These are phyloP conservation scores for Hoplostethus mediterraneus DNA, from an alignment of 2,797 vertebrate genomes.

Conservation along the genomic window DNA sequence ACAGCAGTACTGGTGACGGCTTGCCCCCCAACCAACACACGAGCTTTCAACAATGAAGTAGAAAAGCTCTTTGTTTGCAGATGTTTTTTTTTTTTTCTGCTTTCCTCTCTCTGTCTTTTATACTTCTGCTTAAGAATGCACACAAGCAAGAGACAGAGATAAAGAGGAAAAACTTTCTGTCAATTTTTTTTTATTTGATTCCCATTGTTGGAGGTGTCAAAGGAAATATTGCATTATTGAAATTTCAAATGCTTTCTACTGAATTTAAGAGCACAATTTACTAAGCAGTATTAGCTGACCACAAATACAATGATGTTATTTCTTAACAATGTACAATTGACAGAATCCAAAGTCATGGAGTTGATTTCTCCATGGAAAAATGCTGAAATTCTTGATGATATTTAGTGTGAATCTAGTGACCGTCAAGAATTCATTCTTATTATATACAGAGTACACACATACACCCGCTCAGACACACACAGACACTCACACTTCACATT, in stretches of 20 bases:
- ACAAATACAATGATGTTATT: neutral
- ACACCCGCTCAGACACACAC: neutral
- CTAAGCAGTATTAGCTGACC: conserved; percentile 19
- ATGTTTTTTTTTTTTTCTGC: conserved; percentile 47
- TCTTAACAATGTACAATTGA: neutral
- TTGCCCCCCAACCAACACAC: conserved; percentile 76
- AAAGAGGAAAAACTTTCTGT: conserved; percentile 50
- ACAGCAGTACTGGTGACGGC: conserved; percentile 66
- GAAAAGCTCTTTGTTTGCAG: conserved; percentile 78
- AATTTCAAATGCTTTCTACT: conserved; percentile 40
- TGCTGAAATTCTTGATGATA: conserved; percentile 1
- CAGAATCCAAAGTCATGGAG: neutral
- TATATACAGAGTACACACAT: neutral
- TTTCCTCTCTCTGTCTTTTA: conserved; percentile 60
- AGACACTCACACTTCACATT: neutral
- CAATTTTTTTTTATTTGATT: conserved; percentile 44
- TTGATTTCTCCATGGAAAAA: neutral
- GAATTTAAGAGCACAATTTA: conserved; percentile 21
- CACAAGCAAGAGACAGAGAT: conserved; percentile 51
- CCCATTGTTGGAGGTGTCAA: conserved; percentile 43
- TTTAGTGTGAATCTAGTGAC: conserved; percentile 9
- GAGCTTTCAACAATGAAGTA: conserved; percentile 79
- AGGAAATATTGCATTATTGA: conserved; percentile 48
- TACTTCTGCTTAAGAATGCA: conserved; percentile 63
- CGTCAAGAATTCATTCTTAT: neutral